phyloP scores from a whole-genome alignment of 2,888 invertebrate genomes.

The Gibbula magus region DNA sequence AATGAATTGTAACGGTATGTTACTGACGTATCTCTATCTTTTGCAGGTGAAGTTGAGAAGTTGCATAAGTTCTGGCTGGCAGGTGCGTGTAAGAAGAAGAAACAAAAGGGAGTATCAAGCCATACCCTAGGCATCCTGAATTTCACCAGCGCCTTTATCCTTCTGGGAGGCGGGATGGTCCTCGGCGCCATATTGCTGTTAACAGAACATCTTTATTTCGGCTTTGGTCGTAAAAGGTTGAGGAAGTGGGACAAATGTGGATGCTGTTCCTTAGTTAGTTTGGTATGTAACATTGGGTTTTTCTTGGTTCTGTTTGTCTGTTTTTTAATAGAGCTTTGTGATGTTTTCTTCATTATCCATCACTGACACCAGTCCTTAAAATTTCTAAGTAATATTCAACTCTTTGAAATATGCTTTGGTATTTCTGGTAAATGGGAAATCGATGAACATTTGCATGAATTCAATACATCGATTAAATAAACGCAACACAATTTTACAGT shows the following conservation, averaged over 20 bases:
- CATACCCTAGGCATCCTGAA: constrained; percentile 81
- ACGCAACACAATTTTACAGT: no score
- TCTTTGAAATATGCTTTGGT: no score
- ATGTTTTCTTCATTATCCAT: background rate
- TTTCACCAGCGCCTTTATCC: constrained; percentile 96
- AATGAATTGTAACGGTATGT: no score
- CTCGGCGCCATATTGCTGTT: constrained; percentile 90
- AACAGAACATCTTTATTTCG: constrained; percentile 95
- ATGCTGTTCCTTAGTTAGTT: constrained; percentile 94
- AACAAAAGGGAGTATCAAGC: constrained; percentile 84
- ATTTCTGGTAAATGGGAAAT: no score
- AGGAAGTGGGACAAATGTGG: constrained; percentile 84
- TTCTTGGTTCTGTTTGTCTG: background rate
- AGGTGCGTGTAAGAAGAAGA: constrained; percentile 90
- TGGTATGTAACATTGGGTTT: constrained; percentile 81
- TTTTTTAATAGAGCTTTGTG: background rate
- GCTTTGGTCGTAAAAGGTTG: constrained; percentile 79
- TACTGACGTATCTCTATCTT: background rate
- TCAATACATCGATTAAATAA: no score
- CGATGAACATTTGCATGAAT: no score
- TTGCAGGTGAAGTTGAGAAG: constrained; percentile 90
- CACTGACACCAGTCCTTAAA: background rate
- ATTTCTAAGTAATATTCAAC: background rate
- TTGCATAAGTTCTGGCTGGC: constrained; percentile 96
- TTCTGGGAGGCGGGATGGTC: constrained; percentile 95